Percentiles rank a stretch among this genome's conserved stretches.
Conservation (phyloP, 2,888 invertebrate genomes). For the Esperia sulphurella region DNA sequence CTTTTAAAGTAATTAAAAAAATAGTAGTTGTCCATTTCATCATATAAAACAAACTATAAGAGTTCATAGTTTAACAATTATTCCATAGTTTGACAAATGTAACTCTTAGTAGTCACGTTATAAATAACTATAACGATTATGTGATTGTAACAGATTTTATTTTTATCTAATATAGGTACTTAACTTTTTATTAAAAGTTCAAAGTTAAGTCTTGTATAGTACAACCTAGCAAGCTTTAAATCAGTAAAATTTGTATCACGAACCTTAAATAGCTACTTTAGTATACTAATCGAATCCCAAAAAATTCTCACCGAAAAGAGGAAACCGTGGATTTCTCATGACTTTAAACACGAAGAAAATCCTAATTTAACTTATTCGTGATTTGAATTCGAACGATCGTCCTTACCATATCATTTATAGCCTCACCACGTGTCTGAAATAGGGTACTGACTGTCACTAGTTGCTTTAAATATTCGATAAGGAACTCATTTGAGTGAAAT, state of each 20-base stretch:
- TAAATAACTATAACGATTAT: too few relatives aligned
- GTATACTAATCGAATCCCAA: not conserved
- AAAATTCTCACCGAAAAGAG: constrained; percentile 56
- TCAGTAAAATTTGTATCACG: constrained; percentile 21
- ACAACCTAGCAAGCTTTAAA: not conserved
- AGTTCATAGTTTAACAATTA: too few relatives aligned
- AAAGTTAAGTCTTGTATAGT: too few relatives aligned
- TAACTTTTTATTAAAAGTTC: too few relatives aligned
- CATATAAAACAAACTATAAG: too few relatives aligned
- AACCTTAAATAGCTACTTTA: too few relatives aligned
- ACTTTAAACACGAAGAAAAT: constrained; percentile 40
- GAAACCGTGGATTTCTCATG: constrained; percentile 49
- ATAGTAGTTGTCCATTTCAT: too few relatives aligned
- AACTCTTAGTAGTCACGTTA: too few relatives aligned
- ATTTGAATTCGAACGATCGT: constrained; percentile 14
- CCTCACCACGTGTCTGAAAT: constrained; percentile 1
- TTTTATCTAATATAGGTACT: too few relatives aligned
- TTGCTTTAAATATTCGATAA: not conserved
- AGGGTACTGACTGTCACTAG: not conserved
- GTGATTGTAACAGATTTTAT: too few relatives aligned
- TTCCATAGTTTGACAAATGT: too few relatives aligned
- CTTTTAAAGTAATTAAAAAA: too few relatives aligned
- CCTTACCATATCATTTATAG: constrained; percentile 14
- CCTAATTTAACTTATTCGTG: constrained; percentile 30
- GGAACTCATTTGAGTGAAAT: not conserved